phyloP scores from a whole-genome alignment of 2,113 vertebrate genomes.

The Saccopteryx leptura region DNA sequence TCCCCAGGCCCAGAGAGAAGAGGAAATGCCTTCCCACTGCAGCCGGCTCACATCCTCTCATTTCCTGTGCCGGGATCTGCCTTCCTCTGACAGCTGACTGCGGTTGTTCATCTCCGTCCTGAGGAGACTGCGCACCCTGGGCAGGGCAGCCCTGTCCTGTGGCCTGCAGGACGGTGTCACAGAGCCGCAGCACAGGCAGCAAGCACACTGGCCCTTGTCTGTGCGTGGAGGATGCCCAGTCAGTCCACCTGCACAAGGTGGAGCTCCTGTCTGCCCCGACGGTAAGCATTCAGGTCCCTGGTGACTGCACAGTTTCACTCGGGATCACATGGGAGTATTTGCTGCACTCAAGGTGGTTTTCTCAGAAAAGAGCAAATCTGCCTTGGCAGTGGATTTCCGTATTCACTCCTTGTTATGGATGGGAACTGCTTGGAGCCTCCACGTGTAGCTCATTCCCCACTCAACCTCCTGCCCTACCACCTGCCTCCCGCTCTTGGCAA shows the following conservation, averaged over 20 bases:
- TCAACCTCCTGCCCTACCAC: neutral
- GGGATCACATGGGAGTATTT: neutral
- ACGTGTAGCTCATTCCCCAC: neutral
- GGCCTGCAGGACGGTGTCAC: accelerated
- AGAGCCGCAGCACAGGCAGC: neutral
- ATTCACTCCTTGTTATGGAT: neutral
- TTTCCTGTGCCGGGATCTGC: neutral
- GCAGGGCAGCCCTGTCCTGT: too few species aligned
- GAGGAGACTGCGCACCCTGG: neutral
- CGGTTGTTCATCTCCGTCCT: neutral
- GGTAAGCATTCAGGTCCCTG: neutral
- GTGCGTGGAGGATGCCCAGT: accelerated
- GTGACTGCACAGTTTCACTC: neutral
- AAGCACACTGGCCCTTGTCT: accelerated
- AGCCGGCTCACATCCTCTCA: neutral
- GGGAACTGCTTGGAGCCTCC: neutral
- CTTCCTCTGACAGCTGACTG: neutral
- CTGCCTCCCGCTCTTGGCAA: neutral
- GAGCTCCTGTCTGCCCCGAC: neutral
- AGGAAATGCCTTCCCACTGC: neutral
- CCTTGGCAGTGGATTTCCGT: neutral
- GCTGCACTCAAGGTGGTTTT: neutral
- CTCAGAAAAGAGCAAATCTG: neutral
- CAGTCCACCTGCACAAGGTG: neutral
- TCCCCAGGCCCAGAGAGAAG: neutral